These are phyloP conservation scores for Dromiciops gliroides DNA, from an alignment of 2,113 vertebrate species.

Conservation along the genomic window DNA sequence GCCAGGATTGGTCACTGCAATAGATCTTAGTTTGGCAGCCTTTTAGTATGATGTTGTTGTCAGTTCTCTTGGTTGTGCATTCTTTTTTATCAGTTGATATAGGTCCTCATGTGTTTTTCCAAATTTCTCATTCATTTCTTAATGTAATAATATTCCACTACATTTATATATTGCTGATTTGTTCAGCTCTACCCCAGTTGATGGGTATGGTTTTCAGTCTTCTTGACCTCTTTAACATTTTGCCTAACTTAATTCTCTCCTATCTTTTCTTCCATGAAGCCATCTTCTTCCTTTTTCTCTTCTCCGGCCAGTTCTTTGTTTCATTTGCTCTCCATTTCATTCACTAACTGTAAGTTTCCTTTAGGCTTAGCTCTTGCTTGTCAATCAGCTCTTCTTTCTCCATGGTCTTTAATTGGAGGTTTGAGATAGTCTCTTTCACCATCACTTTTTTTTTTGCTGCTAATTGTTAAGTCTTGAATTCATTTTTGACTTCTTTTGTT, in stretches of 20 bases:
- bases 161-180: background rate
- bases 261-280: background rate
- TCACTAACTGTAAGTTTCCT: background rate
- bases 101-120: background rate
- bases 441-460: background rate
- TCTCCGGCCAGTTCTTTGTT: background rate
- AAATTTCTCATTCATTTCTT: too few relatives aligned
- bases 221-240: background rate
- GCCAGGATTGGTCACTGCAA: background rate
- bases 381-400: background rate
- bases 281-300: background rate
- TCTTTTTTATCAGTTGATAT: background rate
- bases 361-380: background rate
- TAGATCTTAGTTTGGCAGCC: background rate
- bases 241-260: background rate
- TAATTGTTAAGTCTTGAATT: background rate
- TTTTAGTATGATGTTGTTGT: background rate
- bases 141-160: background rate
- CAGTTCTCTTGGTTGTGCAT: background rate
- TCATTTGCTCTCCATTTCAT: background rate
- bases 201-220: background rate
- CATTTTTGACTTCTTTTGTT: background rate
- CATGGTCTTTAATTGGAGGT: background rate
- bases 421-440: background rate
- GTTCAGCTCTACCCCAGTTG: background rate